Conservation (phyloP, 2,888 invertebrate species). For the Apoda limacodes region DNA sequence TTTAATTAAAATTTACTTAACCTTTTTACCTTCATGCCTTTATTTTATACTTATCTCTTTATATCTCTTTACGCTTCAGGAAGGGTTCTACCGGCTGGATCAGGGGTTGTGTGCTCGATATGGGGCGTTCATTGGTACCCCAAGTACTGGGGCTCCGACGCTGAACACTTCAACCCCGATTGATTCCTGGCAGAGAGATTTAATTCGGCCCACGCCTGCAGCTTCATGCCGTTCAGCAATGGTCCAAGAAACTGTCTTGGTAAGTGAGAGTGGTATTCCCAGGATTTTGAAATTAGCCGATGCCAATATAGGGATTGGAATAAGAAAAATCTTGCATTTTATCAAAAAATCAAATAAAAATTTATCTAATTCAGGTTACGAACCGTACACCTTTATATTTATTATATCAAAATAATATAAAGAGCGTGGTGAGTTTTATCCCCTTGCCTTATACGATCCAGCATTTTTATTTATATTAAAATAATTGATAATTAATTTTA, state of each 20-base stretch:
- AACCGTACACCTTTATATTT: background rate
- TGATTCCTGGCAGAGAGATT: slow-evolving; percentile 68
- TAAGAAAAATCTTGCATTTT: too few relatives aligned
- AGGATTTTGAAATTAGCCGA: too few relatives aligned
- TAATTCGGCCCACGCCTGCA: slow-evolving; percentile 43
- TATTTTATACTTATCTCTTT: background rate
- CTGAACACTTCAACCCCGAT: slow-evolving; percentile 72
- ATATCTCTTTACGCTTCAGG: slow-evolving; percentile 38
- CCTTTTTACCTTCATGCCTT: too few relatives aligned
- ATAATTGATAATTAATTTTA: too few relatives aligned
- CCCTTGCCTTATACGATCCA: too few relatives aligned
- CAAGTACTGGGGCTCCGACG: slow-evolving; percentile 70
- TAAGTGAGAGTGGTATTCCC: too few relatives aligned
- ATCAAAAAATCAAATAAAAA: too few relatives aligned
- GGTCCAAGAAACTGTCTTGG: slow-evolving; percentile 67
- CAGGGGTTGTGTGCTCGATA: slow-evolving; percentile 53
- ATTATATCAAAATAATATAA: background rate
- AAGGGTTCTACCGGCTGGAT: slow-evolving; percentile 49
- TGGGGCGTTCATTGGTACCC: slow-evolving; percentile 67
- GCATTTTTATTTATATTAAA: too few relatives aligned
- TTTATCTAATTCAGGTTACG: background rate
- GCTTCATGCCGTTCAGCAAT: slow-evolving; percentile 62
- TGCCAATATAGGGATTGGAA: too few relatives aligned
- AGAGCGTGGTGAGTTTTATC: background rate
- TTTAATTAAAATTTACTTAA: too few relatives aligned